Evolutionary conservation across 2,797 vertebrate genomes (phyloP), one percentile per base, ranked within the genome.

Genomic region (Gymnothorax reevesii): DNA sequence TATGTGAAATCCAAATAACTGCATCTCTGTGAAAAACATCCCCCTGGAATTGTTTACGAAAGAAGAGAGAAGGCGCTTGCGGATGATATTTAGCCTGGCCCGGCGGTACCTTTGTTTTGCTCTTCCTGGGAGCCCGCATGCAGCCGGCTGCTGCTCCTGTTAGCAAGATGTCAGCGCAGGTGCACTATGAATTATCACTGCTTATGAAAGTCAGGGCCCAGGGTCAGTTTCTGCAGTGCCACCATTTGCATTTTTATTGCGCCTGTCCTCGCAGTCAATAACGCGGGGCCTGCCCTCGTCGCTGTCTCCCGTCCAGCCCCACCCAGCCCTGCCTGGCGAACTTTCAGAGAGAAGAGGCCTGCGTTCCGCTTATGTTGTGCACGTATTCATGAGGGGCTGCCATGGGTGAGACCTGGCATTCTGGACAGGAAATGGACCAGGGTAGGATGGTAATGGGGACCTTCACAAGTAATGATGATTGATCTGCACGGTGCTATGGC

Each of bases 191-290:
- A 95, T 96, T 96, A 95, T 94, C 88, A 88, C 77, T 90, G 91
- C 91, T 94, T 94, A 91, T 90, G 90, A 92, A 94, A 96, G 95
- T 95, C 94, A 93, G 87, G 91, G 89, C 91, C 90, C 89, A 91
- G 92, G 42, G 90, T 89, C 91, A 91, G 93, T 92, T 90, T 90
- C 88, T 91, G 89, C 88, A 88, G 94, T 92, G 94, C 95, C 94
- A 92, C 88, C 92, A 97, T 97, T 97, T 96, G 95, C 96, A 96
- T 97, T 97, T 97, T 97, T 96, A 96, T 97, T 97, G 93, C 94
- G 83, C 84, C 92, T 94, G 94, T 94, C 93, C 90, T 92, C 90
- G 94, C 91, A 91, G 92, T 92, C 91, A 91, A 94, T 96, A 96
- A 95, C 94, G 93, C 93, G 52, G 69, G 57, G 82, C 49, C 54